Evolutionary conservation across 1,140 invertebrate species (phyloP).

Genomic region (Aphelinus atriplicis): DNA sequence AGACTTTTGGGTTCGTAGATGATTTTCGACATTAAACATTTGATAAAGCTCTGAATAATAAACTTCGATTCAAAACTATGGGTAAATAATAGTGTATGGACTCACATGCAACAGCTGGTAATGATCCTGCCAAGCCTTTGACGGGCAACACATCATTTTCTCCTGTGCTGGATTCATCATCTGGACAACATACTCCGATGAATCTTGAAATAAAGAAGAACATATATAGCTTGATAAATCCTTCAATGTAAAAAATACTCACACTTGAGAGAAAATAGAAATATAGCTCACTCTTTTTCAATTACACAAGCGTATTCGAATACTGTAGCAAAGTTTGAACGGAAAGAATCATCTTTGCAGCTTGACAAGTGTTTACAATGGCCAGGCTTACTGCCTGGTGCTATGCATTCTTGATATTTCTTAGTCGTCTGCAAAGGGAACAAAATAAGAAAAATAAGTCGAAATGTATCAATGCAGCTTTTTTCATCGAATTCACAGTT

Average conservation of each 20-base stretch:
- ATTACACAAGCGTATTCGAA: conserved; percentile 76
- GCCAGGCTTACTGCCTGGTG: conserved; percentile 69
- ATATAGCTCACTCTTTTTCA: conserved; percentile 67
- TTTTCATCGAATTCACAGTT: neutral
- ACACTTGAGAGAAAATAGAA: neutral
- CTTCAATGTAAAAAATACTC: neutral
- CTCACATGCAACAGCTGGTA: conserved; percentile 44
- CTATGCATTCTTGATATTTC: conserved; percentile 70
- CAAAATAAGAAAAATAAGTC: neutral
- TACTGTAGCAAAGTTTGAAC: conserved; percentile 67
- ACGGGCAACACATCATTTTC: conserved; percentile 11
- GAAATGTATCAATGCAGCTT: neutral
- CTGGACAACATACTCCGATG: conserved; percentile 74
- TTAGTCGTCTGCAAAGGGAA: conserved; percentile 55
- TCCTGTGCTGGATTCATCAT: conserved; percentile 49
- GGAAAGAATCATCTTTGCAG: conserved; percentile 72
- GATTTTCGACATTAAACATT: too few species aligned
- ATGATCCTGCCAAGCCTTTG: conserved; percentile 30
- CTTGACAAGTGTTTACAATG: conserved; percentile 73
- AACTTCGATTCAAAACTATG: too few species aligned
- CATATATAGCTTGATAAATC: neutral
- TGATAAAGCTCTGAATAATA: too few species aligned
- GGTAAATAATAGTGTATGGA: too few species aligned
- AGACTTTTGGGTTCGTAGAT: too few species aligned
- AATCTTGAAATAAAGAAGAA: conserved; percentile 56